A percentile compares a stretch with the other conserved stretches of the same genome.
Evolutionary conservation across 2,113 vertebrate species (phyloP).

Genomic region (Protomyctophum bolini): DNA sequence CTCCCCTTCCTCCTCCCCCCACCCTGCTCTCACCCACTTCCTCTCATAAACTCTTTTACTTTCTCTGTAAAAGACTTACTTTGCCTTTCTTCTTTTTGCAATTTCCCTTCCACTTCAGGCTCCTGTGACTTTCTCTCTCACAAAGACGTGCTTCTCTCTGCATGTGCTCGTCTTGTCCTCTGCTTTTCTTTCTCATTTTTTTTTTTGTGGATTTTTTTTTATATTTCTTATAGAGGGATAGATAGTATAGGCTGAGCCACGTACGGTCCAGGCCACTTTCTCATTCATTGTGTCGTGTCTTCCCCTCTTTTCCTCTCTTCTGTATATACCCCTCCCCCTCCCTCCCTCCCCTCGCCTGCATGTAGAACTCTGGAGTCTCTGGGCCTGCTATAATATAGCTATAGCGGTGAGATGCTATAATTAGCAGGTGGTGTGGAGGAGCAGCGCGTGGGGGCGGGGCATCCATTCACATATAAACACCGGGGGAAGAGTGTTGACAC

Average conservation of each 20-base stretch:
- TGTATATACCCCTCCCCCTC: background rate
- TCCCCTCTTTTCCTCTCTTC: too few species aligned
- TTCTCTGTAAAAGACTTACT: background rate
- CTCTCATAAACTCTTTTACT: background rate
- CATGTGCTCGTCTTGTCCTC: background rate
- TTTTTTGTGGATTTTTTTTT: too few species aligned
- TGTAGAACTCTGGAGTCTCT: conserved; percentile 16
- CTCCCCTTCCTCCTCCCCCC: background rate
- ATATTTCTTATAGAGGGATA: too few species aligned
- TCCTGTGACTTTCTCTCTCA: too few species aligned
- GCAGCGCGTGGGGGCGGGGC: conserved; percentile 17
- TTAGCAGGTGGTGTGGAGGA: conserved; percentile 57
- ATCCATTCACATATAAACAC: conserved; percentile 68
- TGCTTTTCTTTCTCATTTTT: too few species aligned
- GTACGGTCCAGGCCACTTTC: too few species aligned
- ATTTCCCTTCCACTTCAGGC: too few species aligned
- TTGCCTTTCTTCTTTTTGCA: too few species aligned
- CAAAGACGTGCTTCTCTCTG: background rate
- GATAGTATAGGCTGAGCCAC: too few species aligned
- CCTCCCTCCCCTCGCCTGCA: conserved; percentile 8
- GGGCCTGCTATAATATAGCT: background rate
- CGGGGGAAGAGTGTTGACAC: conserved; percentile 54
- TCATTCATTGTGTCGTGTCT: too few species aligned
- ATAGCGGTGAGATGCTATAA: conserved; percentile 51
- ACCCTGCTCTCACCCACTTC: background rate